A percentile compares a stretch with the other conserved stretches of the same genome.
phyloP scores from a whole-genome alignment of 2,113 vertebrate genomes.

The Calidris pygmaea region DNA sequence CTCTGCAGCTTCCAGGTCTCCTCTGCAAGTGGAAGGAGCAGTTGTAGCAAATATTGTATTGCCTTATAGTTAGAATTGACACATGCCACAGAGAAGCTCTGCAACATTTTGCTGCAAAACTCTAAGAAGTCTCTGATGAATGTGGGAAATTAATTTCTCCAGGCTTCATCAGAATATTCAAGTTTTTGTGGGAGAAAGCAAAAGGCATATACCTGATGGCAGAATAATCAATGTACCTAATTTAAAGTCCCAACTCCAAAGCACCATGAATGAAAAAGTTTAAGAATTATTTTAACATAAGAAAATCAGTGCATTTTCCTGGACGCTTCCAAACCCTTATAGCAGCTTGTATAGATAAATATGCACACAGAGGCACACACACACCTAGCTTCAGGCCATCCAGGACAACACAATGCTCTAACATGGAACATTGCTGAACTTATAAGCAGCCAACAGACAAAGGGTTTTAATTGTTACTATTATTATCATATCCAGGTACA shows the following conservation, averaged over 20 bases:
- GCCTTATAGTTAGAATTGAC: neutral
- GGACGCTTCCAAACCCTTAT: neutral
- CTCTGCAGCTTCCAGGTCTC: neutral
- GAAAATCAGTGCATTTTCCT: neutral
- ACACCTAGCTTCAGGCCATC: neutral
- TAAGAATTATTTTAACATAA: neutral
- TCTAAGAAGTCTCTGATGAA: rapidly evolving
- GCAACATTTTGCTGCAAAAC: neutral
- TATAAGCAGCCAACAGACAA: neutral
- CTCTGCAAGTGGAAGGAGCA: neutral
- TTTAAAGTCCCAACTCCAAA: neutral
- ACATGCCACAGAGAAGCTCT: neutral
- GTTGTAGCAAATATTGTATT: neutral
- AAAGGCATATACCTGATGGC: neutral
- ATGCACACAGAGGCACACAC: too few species aligned
- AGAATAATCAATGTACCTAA: neutral
- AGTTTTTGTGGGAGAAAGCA: neutral
- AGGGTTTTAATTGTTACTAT: neutral
- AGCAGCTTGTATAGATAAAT: neutral
- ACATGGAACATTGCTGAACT: neutral
- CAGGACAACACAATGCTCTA: neutral
- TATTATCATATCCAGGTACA: neutral
- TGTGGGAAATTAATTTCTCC: neutral
- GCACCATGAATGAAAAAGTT: neutral
- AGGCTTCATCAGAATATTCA: neutral